Percentiles rank a stretch among this genome's conserved stretches.
Conservation (phyloP, 2,113 vertebrate species). For the Arenaria interpres region DNA sequence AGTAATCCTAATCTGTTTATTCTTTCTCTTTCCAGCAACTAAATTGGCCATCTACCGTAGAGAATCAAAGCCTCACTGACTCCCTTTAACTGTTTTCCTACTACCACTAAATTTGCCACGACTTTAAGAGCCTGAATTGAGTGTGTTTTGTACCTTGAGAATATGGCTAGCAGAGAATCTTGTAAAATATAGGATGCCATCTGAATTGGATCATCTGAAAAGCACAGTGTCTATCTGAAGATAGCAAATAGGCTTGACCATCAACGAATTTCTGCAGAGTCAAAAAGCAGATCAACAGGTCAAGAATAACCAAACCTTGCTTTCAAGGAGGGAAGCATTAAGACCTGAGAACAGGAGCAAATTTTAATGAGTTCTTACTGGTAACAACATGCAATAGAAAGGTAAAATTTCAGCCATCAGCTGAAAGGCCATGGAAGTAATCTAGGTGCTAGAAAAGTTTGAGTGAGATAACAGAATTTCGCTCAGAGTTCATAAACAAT, state of each 20-base stretch:
- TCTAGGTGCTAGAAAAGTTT: not conserved
- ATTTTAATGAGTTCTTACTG: not conserved
- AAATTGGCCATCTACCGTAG: not conserved
- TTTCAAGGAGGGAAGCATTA: not conserved
- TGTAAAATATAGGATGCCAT: not conserved
- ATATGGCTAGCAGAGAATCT: not conserved
- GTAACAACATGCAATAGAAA: not conserved
- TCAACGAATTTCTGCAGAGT: not conserved
- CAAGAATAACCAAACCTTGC: not conserved
- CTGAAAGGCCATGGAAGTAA: not conserved
- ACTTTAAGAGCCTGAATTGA: not conserved
- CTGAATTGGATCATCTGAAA: not conserved
- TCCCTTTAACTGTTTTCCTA: not conserved
- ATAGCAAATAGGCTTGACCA: not conserved
- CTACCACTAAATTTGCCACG: not conserved
- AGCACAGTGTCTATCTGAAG: not conserved
- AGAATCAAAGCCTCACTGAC: not conserved
- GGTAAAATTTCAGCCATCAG: not conserved
- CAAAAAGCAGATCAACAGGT: not conserved
- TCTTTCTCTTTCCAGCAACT: not conserved
- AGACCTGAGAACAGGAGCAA: not conserved
- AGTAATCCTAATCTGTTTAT: not conserved
- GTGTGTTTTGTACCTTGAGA: not conserved
- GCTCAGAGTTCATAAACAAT: not conserved
- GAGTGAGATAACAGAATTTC: not conserved